Evolutionary conservation across 2,888 invertebrate species (phyloP).

Genomic region (Pyrgus malvae): DNA sequence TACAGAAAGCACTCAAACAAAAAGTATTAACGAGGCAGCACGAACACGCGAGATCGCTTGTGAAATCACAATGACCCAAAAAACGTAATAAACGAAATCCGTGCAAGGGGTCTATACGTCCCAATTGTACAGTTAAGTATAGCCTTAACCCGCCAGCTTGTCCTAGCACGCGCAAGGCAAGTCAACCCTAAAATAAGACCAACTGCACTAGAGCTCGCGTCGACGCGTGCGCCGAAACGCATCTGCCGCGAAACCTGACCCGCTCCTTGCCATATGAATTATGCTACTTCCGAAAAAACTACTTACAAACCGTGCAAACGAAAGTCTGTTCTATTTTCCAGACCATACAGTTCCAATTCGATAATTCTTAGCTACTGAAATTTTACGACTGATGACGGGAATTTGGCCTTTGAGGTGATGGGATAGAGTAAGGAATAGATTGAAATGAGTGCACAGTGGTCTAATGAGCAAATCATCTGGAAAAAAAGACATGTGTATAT

Average conservation of each 20-base stretch:
- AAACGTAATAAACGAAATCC: neutral
- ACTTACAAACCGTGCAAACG: conserved; percentile 28
- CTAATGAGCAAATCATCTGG: conserved; percentile 59
- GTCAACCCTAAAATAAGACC: conserved; percentile 35
- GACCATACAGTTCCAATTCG: conserved; percentile 27
- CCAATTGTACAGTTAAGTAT: conserved; percentile 2
- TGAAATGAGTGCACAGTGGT: conserved; percentile 17
- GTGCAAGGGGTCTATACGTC: neutral
- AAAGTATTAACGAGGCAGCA: too few relatives aligned
- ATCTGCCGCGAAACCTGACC: conserved; percentile 78
- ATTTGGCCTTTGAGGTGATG: conserved; percentile 21
- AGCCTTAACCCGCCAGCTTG: conserved; percentile 8
- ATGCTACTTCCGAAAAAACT: conserved; percentile 67
- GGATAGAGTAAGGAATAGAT: conserved; percentile 16
- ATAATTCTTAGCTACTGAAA: conserved; percentile 12
- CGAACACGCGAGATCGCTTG: neutral
- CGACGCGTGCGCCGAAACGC: conserved; percentile 68
- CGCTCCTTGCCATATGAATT: conserved; percentile 72
- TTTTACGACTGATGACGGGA: conserved; percentile 6
- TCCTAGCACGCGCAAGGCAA: conserved; percentile 19
- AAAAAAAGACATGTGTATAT: conserved; percentile 68
- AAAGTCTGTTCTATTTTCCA: conserved; percentile 41
- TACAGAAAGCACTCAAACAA: too few relatives aligned
- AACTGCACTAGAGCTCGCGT: conserved; percentile 41
- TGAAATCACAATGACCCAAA: neutral